phyloP scores from a whole-genome alignment of 2,113 vertebrate genomes.

The Cathartes aura region DNA sequence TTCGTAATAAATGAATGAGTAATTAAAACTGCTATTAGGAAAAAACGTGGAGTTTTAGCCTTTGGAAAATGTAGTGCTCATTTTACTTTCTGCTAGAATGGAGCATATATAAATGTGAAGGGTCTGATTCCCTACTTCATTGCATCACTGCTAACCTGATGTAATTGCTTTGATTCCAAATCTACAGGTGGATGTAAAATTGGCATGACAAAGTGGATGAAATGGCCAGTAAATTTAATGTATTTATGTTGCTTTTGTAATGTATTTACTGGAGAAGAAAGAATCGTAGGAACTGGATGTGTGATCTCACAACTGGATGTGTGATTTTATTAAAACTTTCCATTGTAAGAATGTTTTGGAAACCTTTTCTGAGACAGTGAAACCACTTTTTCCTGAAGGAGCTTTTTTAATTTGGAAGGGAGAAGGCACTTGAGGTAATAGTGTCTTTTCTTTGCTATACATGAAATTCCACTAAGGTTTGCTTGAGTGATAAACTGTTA shows the following conservation, averaged over 20 bases:
- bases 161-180: not conserved
- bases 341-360: not conserved
- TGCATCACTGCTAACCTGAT: not conserved
- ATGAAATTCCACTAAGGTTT: not conserved
- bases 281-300: not conserved
- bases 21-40: constrained; percentile 15
- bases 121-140: not conserved
- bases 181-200: not conserved
- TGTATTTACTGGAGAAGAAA: not conserved
- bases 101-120: not conserved
- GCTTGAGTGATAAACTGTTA: not conserved
- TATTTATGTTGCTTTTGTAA: not conserved
- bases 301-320: not conserved
- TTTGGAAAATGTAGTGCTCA: not conserved
- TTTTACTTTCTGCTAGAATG: not conserved
- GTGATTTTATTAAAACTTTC: not conserved
- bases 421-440: not conserved
- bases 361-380: not conserved
- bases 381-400: not conserved
- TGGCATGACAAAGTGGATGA: not conserved
- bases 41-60: not conserved
- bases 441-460: not conserved
- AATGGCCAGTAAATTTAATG: not conserved
- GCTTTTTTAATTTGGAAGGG: not conserved
- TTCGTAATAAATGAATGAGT: constrained; percentile 34